Conservation (phyloP, 2,888 invertebrate genomes). For the Tenthredo livida region DNA sequence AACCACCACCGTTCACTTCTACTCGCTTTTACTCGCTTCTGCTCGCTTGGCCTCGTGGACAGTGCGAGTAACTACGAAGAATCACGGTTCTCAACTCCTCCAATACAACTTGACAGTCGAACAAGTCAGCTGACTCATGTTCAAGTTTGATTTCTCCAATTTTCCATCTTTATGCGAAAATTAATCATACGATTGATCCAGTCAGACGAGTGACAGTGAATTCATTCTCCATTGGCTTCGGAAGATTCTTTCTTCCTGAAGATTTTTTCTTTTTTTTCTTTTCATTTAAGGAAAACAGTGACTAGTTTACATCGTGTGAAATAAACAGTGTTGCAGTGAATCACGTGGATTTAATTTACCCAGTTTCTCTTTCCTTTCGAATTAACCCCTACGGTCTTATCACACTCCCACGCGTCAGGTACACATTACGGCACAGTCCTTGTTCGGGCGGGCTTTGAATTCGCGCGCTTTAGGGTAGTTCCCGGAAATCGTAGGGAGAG, state of each 20-base stretch:
- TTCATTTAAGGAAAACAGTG: neutral
- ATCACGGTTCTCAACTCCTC: constrained; percentile 26
- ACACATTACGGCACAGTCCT: neutral
- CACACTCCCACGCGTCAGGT: neutral
- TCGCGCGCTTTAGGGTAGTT: constrained; percentile 9
- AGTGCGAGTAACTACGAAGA: constrained; percentile 23
- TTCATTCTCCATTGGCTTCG: neutral
- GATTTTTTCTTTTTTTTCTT: neutral
- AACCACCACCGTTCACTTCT: constrained; percentile 67
- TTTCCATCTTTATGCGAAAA: neutral
- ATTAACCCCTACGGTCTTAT: neutral
- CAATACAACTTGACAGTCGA: neutral
- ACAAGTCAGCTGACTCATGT: constrained; percentile 11
- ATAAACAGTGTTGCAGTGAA: constrained; percentile 24
- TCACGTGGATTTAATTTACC: neutral
- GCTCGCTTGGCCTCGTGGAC: constrained; percentile 50
- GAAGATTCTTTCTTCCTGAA: neutral
- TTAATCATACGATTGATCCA: neutral
- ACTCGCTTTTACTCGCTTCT: constrained; percentile 61
- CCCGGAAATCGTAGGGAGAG: neutral
- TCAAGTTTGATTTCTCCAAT: neutral
- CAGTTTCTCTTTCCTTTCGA: neutral
- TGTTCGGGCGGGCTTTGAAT: neutral
- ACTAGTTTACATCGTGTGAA: neutral
- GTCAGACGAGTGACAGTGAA: neutral